Conservation (phyloP, 2,888 invertebrate genomes). For the Drosophila prolongata region DNA sequence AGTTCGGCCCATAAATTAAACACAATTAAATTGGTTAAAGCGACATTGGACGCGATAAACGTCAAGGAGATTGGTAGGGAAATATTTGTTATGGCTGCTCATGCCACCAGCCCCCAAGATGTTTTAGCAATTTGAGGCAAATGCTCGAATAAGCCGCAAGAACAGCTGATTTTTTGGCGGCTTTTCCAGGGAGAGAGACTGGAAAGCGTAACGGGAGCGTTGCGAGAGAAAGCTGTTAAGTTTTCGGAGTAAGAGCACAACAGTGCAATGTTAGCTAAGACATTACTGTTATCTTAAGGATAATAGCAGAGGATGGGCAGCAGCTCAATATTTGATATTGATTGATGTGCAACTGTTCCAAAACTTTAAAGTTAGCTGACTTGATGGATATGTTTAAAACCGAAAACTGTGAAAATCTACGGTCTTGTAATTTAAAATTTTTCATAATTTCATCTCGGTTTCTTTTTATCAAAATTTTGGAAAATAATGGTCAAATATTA, state of each 20-base stretch:
- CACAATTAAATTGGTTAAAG: slow-evolving; percentile 53
- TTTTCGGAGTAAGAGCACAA: slow-evolving; percentile 54
- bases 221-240: neutral
- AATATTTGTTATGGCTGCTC: slow-evolving; percentile 34
- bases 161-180: slow-evolving; percentile 66
- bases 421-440: too few species aligned
- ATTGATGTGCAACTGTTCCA: slow-evolving; percentile 1
- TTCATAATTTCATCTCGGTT: too few species aligned
- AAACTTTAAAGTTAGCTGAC: neutral
- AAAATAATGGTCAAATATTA: too few species aligned
- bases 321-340: neutral
- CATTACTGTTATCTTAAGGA: too few species aligned
- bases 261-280: slow-evolving; percentile 25
- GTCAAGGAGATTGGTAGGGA: slow-evolving; percentile 1
- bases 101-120: slow-evolving; percentile 3
- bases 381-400: neutral
- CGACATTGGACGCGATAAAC: slow-evolving; percentile 38
- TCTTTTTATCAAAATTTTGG: too few species aligned
- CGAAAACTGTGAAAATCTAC: too few species aligned
- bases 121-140: slow-evolving; percentile 16
- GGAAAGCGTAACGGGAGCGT: slow-evolving; percentile 17
- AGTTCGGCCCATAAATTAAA: slow-evolving; percentile 40
- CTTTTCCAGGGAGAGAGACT: slow-evolving; percentile 53
- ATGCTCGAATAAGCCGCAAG: slow-evolving; percentile 3
- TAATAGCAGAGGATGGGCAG: too few species aligned